Conservation (phyloP, 2,113 vertebrate genomes). For the Catharus fuscescens region DNA sequence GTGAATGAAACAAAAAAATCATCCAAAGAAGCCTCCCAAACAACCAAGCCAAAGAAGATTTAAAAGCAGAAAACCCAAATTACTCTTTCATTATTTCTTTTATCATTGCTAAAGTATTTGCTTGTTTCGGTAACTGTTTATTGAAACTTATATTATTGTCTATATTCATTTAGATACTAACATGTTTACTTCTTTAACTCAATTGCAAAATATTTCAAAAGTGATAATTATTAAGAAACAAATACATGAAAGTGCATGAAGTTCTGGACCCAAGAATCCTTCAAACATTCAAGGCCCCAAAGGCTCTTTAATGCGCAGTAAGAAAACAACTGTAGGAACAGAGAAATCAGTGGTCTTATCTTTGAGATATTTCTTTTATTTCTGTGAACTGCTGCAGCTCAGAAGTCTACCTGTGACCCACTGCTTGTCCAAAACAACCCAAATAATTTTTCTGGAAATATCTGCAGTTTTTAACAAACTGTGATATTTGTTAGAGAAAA, state of each 20-base stretch:
- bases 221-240: not conserved
- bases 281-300: not conserved
- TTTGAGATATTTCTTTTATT: not conserved
- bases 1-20: not conserved
- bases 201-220: not conserved
- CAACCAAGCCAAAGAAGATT: not conserved
- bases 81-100: not conserved
- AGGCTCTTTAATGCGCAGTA: not conserved
- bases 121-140: not conserved
- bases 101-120: not conserved
- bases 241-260: not conserved
- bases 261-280: not conserved
- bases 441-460: not conserved
- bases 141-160: not conserved
- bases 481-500: not conserved
- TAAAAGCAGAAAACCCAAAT: not conserved
- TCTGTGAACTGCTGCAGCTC: not conserved
- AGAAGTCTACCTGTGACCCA: not conserved
- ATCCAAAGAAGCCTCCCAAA: not conserved
- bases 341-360: not conserved
- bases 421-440: not conserved
- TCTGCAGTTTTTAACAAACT: not conserved
- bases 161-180: not conserved
- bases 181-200: not conserved
- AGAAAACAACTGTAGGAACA: not conserved